phyloP scores from a whole-genome alignment of 2,113 vertebrate genomes.

The Phylloscopus trochiloides region DNA sequence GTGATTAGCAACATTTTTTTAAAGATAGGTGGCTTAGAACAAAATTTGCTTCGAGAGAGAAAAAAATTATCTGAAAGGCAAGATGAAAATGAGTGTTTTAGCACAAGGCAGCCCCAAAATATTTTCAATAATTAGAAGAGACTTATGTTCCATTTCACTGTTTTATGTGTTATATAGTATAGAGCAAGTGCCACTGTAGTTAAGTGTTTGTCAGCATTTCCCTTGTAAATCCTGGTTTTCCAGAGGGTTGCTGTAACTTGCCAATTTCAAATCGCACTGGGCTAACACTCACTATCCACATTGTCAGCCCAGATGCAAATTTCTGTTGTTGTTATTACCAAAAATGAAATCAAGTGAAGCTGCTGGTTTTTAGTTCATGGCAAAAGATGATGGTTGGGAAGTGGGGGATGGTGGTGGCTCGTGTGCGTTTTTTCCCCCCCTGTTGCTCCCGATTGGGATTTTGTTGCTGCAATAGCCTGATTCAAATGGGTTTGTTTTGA shows the following conservation, averaged over 20 bases:
- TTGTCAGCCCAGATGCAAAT: conserved; percentile 58
- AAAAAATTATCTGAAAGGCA: background rate
- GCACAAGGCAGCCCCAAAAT: conserved; percentile 27
- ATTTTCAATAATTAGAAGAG: conserved; percentile 48
- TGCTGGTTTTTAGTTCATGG: conserved; percentile 43
- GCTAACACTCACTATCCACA: conserved; percentile 10
- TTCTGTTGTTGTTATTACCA: conserved; percentile 62
- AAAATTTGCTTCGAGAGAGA: background rate
- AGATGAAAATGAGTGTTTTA: background rate
- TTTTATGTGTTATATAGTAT: background rate
- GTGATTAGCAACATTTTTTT: background rate
- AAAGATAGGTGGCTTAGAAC: conserved; percentile 9
- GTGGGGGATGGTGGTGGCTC: background rate
- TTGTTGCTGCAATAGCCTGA: background rate
- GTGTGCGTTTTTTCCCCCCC: rapidly evolving
- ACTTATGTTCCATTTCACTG: conserved; percentile 43
- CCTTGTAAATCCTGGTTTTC: conserved; percentile 44
- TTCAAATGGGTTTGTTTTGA: background rate
- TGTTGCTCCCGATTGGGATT: background rate
- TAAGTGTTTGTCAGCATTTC: conserved; percentile 54
- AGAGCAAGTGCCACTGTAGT: conserved; percentile 34
- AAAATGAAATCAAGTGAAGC: conserved; percentile 66
- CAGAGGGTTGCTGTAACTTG: conserved; percentile 41
- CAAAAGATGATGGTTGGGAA: background rate
- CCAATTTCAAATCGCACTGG: conserved; percentile 54